These are phyloP conservation scores for Volucella inflata DNA, from an alignment of 2,888 invertebrate species.

Conservation along the genomic window DNA sequence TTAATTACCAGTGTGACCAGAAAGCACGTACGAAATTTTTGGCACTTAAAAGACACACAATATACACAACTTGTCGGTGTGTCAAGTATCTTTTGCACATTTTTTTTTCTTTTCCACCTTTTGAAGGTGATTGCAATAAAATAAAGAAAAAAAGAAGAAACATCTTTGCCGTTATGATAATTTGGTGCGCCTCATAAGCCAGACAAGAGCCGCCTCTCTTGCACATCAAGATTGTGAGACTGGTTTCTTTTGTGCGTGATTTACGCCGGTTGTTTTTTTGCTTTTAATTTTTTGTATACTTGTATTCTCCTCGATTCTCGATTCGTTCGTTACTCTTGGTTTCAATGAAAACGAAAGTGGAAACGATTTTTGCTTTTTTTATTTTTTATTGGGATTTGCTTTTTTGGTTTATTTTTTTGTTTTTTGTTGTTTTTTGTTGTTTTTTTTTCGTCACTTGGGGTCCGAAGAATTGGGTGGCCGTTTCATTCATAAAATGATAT, in stretches of 20 bases:
- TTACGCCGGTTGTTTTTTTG: slow-evolving; percentile 48
- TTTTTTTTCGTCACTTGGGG: neutral
- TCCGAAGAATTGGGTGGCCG: slow-evolving; percentile 12
- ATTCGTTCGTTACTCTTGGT: slow-evolving; percentile 66
- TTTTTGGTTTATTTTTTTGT: slow-evolving; percentile 3
- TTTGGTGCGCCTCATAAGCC: slow-evolving; percentile 29
- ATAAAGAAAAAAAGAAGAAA: slow-evolving; percentile 6
- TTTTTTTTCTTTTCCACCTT: neutral
- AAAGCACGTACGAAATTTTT: neutral
- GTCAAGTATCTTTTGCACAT: too few relatives aligned
- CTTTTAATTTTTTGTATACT: neutral
- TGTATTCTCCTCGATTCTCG: slow-evolving; percentile 19
- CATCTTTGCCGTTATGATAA: slow-evolving; percentile 25
- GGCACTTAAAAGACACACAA: neutral
- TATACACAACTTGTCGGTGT: neutral
- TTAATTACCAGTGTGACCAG: too few relatives aligned
- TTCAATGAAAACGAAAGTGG: slow-evolving; percentile 74
- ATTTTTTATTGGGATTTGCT: slow-evolving; percentile 47
- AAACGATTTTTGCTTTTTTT: slow-evolving; percentile 66
- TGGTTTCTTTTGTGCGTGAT: slow-evolving; percentile 63
- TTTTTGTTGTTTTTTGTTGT: neutral
- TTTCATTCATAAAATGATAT: slow-evolving; percentile 35
- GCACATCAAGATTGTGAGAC: slow-evolving; percentile 44
- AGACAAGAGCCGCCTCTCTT: neutral
- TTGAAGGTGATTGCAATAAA: slow-evolving; percentile 23